phyloP scores from a whole-genome alignment of 2,888 invertebrate species.

The Periphyllus acericola region DNA sequence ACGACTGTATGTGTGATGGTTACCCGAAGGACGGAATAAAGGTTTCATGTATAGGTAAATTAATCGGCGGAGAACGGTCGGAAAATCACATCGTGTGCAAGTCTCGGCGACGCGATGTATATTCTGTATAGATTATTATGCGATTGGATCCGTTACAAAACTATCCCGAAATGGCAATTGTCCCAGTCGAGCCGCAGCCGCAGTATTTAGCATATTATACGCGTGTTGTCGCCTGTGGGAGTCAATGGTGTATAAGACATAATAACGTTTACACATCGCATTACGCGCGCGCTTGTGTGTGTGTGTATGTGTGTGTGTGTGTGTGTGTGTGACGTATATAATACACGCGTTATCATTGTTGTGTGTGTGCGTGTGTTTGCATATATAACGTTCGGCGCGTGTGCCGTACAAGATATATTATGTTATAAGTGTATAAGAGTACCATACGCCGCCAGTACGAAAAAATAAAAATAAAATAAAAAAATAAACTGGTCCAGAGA shows the following conservation, averaged over 20 bases:
- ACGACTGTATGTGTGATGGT: too few species aligned
- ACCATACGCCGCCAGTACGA: conserved; percentile 23
- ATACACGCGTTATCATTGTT: conserved; percentile 29
- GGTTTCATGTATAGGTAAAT: too few species aligned
- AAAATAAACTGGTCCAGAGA: conserved; percentile 57
- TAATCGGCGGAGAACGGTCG: too few species aligned
- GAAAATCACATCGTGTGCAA: too few species aligned
- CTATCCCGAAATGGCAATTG: conserved; percentile 27
- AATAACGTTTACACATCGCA: conserved; percentile 13
- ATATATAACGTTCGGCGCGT: not conserved
- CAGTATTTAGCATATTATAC: conserved; percentile 10
- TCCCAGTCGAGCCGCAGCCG: not conserved
- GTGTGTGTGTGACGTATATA: not conserved
- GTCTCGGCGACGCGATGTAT: too few species aligned
- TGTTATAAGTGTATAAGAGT: not conserved
- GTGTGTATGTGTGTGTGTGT: not conserved
- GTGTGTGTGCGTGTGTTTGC: not conserved
- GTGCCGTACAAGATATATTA: not conserved
- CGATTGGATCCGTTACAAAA: conserved; percentile 32
- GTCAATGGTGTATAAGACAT: conserved; percentile 12
- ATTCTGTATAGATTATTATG: too few species aligned
- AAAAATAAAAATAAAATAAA: conserved; percentile 37
- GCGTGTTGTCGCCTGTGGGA: conserved; percentile 49
- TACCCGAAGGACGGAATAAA: too few species aligned
- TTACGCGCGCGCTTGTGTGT: not conserved